These are phyloP conservation scores for Sinonovacula constricta DNA, from an alignment of 1,140 invertebrate genomes.

Conservation along the genomic window DNA sequence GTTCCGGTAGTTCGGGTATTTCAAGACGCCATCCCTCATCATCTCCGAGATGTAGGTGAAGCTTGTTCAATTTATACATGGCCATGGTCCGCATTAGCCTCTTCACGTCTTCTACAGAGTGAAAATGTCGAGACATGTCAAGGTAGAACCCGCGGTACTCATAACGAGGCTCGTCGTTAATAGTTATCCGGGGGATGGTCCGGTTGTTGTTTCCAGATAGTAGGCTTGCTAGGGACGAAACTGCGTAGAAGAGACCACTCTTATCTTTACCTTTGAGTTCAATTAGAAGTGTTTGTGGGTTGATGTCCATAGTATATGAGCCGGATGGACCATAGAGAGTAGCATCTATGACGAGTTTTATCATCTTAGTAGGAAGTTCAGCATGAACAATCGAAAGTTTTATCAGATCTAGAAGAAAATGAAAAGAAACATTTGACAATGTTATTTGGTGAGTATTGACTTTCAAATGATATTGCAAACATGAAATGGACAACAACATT, in stretches of 20 bases:
- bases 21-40: slow-evolving; percentile 77
- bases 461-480: neutral
- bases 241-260: slow-evolving; percentile 67
- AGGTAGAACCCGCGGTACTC: slow-evolving; percentile 72
- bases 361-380: neutral
- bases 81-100: slow-evolving; percentile 72
- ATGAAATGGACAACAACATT: neutral
- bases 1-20: slow-evolving; percentile 71
- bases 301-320: slow-evolving; percentile 4
- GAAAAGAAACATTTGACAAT: neutral
- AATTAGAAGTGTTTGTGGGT: slow-evolving; percentile 2
- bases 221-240: slow-evolving; percentile 63
- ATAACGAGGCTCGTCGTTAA: slow-evolving; percentile 70
- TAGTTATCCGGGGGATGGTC: slow-evolving; percentile 48
- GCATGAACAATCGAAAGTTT: neutral
- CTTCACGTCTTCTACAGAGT: slow-evolving; percentile 58
- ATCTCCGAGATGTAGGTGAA: slow-evolving; percentile 76
- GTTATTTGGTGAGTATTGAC: neutral
- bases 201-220: slow-evolving; percentile 29
- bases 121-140: slow-evolving; percentile 75
- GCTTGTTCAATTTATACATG: slow-evolving; percentile 74
- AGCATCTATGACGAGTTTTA: no score
- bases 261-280: slow-evolving; percentile 49
- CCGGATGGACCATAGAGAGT: no score
- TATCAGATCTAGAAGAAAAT: neutral